Evolutionary conservation across 2,797 vertebrate species (phyloP).

Genomic region (Scolopax rusticola): DNA sequence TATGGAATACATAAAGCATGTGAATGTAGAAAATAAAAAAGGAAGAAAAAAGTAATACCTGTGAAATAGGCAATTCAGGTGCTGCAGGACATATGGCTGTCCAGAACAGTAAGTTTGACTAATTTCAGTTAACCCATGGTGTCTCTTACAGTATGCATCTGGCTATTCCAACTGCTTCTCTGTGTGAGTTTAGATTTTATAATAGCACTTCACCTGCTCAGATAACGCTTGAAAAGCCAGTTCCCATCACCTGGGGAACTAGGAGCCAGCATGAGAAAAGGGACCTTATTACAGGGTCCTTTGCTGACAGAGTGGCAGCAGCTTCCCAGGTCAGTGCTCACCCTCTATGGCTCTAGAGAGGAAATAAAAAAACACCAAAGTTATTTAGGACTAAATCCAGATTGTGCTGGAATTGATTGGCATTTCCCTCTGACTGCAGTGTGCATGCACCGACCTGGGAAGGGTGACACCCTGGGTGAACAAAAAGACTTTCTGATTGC

Average conservation of each 20-base stretch:
- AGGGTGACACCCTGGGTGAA: not conserved
- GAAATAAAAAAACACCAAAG: not conserved
- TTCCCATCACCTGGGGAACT: not conserved
- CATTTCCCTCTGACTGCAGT: not conserved
- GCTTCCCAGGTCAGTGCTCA: not conserved
- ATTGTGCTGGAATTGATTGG: not conserved
- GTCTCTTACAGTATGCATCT: fast-evolving
- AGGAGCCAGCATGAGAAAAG: not conserved
- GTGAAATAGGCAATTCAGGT: not conserved
- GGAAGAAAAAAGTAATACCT: not conserved
- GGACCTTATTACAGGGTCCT: fast-evolving
- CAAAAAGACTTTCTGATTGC: not conserved
- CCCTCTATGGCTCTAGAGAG: not conserved
- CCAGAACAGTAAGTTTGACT: not conserved
- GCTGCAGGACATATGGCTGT: not conserved
- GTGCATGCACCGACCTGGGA: not conserved
- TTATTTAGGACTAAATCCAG: not conserved
- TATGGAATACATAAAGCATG: not conserved
- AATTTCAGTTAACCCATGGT: not conserved
- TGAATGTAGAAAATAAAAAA: not conserved
- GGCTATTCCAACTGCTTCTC: not conserved
- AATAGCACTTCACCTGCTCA: not conserved
- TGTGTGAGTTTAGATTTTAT: not conserved
- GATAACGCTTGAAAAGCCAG: not conserved
- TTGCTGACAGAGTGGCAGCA: not conserved